Conservation (phyloP, 2,888 invertebrate genomes). For the Cerceris rybyensis region DNA sequence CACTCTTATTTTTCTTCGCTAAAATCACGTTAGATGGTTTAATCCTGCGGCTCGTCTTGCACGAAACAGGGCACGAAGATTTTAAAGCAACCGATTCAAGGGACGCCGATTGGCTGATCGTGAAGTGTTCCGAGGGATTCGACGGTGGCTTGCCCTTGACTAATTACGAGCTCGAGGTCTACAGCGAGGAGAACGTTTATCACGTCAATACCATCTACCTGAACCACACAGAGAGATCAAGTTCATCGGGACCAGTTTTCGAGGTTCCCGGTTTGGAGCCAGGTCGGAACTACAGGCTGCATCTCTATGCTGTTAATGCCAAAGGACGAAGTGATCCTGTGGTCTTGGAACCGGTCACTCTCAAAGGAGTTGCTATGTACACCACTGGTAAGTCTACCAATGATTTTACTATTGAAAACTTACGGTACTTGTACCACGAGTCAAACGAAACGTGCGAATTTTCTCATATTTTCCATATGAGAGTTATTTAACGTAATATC, state of each 20-base stretch:
- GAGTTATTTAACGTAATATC: too few relatives aligned
- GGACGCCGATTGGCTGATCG: slow-evolving; percentile 89
- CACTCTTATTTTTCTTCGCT: too few relatives aligned
- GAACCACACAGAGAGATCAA: slow-evolving; percentile 74
- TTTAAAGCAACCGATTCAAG: slow-evolving; percentile 74
- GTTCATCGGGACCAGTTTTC: slow-evolving; percentile 84
- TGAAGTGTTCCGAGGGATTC: slow-evolving; percentile 94
- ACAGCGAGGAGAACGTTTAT: slow-evolving; percentile 76
- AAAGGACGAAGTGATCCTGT: slow-evolving; percentile 93
- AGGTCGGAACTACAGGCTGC: slow-evolving; percentile 90
- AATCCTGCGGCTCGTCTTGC: background rate
- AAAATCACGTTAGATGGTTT: too few relatives aligned
- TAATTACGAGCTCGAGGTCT: slow-evolving; percentile 77
- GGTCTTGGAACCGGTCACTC: slow-evolving; percentile 91
- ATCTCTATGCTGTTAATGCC: slow-evolving; percentile 92
- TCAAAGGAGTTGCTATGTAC: slow-evolving; percentile 90
- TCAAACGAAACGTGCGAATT: too few relatives aligned
- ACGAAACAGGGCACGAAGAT: slow-evolving; percentile 73
- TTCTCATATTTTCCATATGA: too few relatives aligned
- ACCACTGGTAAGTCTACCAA: slow-evolving; percentile 74
- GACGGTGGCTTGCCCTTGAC: slow-evolving; percentile 94
- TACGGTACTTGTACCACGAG: too few relatives aligned
- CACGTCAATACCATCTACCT: slow-evolving; percentile 74
- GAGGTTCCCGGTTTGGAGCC: slow-evolving; percentile 88
- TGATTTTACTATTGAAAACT: too few relatives aligned